Evolutionary conservation across 2,113 vertebrate species (phyloP), one percentile per base, ranked within the genome.

Genomic region (Donacobius atricapilla): DNA sequence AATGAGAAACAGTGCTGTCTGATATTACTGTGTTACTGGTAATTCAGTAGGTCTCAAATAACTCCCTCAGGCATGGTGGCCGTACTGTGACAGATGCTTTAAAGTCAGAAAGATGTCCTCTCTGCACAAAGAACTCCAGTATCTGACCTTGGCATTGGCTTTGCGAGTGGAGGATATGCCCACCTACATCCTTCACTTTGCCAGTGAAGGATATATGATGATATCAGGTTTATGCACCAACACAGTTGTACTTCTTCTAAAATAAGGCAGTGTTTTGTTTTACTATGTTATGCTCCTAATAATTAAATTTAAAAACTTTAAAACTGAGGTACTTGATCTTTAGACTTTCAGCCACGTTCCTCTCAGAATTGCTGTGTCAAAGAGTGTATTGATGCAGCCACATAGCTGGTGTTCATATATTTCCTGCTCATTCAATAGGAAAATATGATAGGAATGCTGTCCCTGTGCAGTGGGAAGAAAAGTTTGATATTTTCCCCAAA

Each of bases 371-470:
- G 30, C 72, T 75, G 14, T 78, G 79, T 95, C 86, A 96, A 87
- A 95, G 95, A 90, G 30, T 0, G 6, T 81, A 92, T 92, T 92
- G 85, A 95, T 86, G 88, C 79, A 86, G 72, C 60, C 35, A 23
- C 86, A 81, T 94, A 94, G 68, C 90, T 96, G 71, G 76, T 77
- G 86, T 92, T 95, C 75, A 23, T 89, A 22, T 89, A 92, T 78
- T 94, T 64, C 71, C 80, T 78, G 83, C 80, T 92, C 68, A 78
- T 86, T 97, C 94, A 90, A 3, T 81, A 80, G 94, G 86, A 96
- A 95, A 95, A 92, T 89, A 94, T 92, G 88, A 90, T 77, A 89
- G 83, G 94, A 97, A 95, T 94, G 90, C 80, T 92, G 79, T 92
- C 68, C 68, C 76, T 78, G 33, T 87, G 85, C 42, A 45, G 71